Evolutionary conservation across 2,113 vertebrate species (phyloP).

Genomic region (Scophthalmus maximus): DNA sequence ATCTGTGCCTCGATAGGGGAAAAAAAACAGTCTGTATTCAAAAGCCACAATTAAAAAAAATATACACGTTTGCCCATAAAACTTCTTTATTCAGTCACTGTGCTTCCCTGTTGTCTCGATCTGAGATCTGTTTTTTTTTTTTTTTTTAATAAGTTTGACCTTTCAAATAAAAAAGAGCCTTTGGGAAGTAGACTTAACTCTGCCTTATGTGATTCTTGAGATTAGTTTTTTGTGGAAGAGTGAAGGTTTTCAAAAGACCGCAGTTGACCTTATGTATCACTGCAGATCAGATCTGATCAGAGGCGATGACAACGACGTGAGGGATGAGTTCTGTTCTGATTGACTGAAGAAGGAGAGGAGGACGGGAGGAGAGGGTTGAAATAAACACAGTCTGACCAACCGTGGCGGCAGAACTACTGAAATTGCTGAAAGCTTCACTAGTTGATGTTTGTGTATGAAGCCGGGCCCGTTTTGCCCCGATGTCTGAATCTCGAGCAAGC

Average conservation of each 20-base stretch:
- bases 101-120: conserved; percentile 1
- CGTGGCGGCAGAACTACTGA: too few species aligned
- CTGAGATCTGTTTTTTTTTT: conserved; percentile 12
- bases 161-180: conserved; percentile 35
- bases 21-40: neutral
- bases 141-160: conserved; percentile 44
- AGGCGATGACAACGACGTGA: neutral
- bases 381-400: too few species aligned
- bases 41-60: conserved; percentile 8
- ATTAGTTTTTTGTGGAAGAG: neutral
- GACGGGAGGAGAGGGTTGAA: neutral
- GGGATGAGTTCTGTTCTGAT: conserved; percentile 28
- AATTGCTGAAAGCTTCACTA: too few species aligned
- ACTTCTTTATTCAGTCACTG: conserved; percentile 2
- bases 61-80: neutral
- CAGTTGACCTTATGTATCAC: conserved; percentile 35
- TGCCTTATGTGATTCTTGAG: conserved; percentile 21
- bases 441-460: too few species aligned
- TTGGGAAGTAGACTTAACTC: conserved; percentile 20
- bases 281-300: conserved; percentile 35
- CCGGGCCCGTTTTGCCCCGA: too few species aligned
- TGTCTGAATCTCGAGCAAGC: too few species aligned
- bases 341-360: conserved; percentile 30
- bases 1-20: neutral
- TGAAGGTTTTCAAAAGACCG: conserved; percentile 21